Percentiles rank a stretch among this genome's conserved stretches.
Conservation (phyloP, 2,888 invertebrate genomes). For the Andricus quercusramuli region DNA sequence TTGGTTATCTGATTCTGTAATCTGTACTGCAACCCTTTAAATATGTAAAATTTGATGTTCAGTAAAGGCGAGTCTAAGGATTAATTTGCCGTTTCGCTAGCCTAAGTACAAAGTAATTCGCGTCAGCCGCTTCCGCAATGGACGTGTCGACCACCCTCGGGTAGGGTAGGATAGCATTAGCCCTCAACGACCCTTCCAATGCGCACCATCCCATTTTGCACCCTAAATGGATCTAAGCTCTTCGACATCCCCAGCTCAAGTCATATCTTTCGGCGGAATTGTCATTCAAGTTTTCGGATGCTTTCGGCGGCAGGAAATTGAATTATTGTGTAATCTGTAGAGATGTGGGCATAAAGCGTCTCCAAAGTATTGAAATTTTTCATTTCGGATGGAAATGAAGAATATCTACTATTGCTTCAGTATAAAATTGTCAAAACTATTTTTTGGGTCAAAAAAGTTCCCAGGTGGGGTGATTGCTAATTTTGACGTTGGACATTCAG, state of each 20-base stretch:
- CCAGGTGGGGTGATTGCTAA: too few relatives aligned
- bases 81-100: slow-evolving; percentile 20
- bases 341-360: slow-evolving; percentile 15
- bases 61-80: slow-evolving; percentile 2
- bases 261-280: slow-evolving; percentile 13
- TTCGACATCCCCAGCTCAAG: slow-evolving; percentile 26
- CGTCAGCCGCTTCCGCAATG: slow-evolving; percentile 18
- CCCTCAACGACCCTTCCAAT: slow-evolving; percentile 28
- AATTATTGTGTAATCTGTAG: slow-evolving; percentile 35
- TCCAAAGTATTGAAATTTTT: not conserved
- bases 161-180: not conserved
- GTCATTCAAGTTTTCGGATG: slow-evolving; percentile 33
- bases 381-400: not conserved
- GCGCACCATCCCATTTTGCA: slow-evolving; percentile 22
- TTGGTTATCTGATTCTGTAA: too few relatives aligned
- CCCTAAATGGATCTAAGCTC: slow-evolving; percentile 35
- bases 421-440: not conserved
- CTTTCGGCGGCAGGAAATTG: slow-evolving; percentile 40
- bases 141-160: slow-evolving; percentile 15
- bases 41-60: not conserved
- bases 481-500: too few relatives aligned
- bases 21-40: too few relatives aligned
- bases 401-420: not conserved
- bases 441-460: too few relatives aligned
- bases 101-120: slow-evolving; percentile 25